Evolutionary conservation across 2,888 invertebrate genomes (phyloP).

Genomic region (Craniophora ligustri): DNA sequence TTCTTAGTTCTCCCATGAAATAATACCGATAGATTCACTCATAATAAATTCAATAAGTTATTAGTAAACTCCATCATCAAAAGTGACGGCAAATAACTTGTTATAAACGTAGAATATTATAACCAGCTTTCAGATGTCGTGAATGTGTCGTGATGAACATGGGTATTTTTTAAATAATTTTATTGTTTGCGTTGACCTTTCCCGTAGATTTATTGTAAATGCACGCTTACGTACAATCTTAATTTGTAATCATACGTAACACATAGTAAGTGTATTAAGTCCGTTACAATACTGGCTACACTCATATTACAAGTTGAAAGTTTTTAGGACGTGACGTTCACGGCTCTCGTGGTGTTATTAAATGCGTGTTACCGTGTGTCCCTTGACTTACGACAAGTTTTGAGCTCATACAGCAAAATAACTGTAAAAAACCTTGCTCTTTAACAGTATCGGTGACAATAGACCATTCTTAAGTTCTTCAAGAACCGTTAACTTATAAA

Average conservation of each 20-base stretch:
- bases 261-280: conserved; percentile 41
- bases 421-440: background rate
- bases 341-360: conserved; percentile 66
- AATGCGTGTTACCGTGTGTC: conserved; percentile 30
- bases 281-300: conserved; percentile 60
- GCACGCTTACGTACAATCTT: conserved; percentile 40
- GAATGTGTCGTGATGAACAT: too few relatives aligned
- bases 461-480: conserved; percentile 24
- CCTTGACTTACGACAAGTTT: conserved; percentile 1
- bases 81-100: background rate
- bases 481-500: conserved; percentile 64
- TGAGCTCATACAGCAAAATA: background rate
- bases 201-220: conserved; percentile 30
- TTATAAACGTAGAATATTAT: conserved; percentile 11
- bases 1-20: background rate
- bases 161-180: conserved; percentile 23
- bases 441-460: conserved; percentile 25
- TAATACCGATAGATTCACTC: too few relatives aligned
- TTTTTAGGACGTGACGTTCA: conserved; percentile 78
- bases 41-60: too few relatives aligned
- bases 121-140: conserved; percentile 33
- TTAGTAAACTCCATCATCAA: too few relatives aligned
- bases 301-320: conserved; percentile 63
- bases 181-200: conserved; percentile 40
- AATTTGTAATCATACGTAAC: conserved; percentile 58